Evolutionary conservation across 2,113 vertebrate genomes (phyloP).

Genomic region (Dendrocopos noguchii): DNA sequence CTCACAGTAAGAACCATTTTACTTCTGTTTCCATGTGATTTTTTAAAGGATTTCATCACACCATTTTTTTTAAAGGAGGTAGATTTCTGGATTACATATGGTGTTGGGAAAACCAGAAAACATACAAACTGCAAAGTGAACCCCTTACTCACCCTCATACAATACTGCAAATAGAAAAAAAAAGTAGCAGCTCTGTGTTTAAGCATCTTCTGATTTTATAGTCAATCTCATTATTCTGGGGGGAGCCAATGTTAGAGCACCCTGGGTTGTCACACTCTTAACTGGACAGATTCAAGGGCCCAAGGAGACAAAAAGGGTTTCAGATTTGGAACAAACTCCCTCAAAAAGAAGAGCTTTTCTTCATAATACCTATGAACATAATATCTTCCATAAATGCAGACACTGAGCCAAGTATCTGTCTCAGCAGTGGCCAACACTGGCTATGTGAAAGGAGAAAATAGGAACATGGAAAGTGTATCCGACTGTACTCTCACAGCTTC

Average conservation of each 20-base stretch:
- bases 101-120: neutral
- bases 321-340: neutral
- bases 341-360: neutral
- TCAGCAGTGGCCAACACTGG: neutral
- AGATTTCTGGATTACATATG: neutral
- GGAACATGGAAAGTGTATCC: neutral
- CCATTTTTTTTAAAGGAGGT: neutral
- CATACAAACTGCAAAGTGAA: neutral
- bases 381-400: neutral
- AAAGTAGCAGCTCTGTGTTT: neutral
- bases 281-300: neutral
- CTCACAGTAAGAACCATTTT: neutral
- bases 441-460: neutral
- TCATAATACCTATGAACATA: neutral
- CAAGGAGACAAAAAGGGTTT: neutral
- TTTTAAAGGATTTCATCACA: neutral
- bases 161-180: neutral
- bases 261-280: neutral
- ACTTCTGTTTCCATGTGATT: neutral
- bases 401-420: constrained; percentile 38
- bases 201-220: neutral
- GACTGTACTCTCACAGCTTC: neutral
- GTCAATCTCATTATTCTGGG: neutral
- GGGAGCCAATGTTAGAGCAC: neutral
- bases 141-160: neutral